These are phyloP conservation scores for Drosophila mauritiana DNA, from an alignment of 1,140 invertebrate genomes.

Conservation along the genomic window DNA sequence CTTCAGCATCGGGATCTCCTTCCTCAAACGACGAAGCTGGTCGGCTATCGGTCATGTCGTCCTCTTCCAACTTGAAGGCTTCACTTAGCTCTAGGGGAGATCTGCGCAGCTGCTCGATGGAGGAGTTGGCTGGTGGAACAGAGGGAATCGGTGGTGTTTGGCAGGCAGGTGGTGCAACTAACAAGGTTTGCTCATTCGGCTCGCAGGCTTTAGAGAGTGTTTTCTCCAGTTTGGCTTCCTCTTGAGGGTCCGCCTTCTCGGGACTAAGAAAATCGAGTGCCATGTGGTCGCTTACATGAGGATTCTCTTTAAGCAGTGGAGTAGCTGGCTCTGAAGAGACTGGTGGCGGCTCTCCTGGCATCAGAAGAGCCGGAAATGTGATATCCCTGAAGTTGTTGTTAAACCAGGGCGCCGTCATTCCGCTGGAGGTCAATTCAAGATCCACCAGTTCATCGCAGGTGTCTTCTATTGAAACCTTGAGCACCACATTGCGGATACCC, in stretches of 20 bases:
- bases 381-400: constrained; percentile 78
- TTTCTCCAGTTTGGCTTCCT: constrained; percentile 23
- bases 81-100: constrained; percentile 54
- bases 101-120: constrained; percentile 55
- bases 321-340: constrained; percentile 1
- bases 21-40: constrained; percentile 42
- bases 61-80: constrained; percentile 60
- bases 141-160: constrained; percentile 17
- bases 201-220: constrained; percentile 5
- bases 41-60: constrained; percentile 25
- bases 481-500: constrained; percentile 89
- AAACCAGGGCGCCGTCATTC: constrained; percentile 74
- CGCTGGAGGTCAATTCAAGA: constrained; percentile 68
- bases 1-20: constrained; percentile 19
- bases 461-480: constrained; percentile 84
- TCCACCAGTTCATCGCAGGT: constrained; percentile 79
- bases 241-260: neutral
- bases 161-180: constrained; percentile 35
- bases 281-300: constrained; percentile 27
- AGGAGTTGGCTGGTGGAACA: constrained; percentile 19
- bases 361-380: constrained; percentile 51
- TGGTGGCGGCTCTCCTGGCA: constrained; percentile 63
- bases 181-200: constrained; percentile 24
- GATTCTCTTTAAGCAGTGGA: constrained; percentile 19
- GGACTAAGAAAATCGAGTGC: constrained; percentile 46